Percentiles rank a stretch among this genome's conserved stretches.
Conservation (phyloP, 2,888 invertebrate species). For the Cosmia pyralina region DNA sequence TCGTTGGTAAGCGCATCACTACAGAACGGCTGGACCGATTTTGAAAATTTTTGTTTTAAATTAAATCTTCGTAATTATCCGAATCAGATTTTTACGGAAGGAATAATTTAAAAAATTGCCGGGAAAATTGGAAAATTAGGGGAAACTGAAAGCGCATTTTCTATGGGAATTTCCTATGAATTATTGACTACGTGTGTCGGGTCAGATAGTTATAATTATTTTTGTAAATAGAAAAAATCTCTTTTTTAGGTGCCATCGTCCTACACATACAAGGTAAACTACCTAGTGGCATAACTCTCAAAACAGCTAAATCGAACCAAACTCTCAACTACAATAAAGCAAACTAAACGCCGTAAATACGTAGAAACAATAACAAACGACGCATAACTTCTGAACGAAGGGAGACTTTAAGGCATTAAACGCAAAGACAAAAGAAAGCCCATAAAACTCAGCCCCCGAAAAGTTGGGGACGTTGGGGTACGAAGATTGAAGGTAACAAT, state of each 20-base stretch:
- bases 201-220: too few species aligned
- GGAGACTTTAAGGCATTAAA: conserved; percentile 48
- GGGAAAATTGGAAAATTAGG: too few species aligned
- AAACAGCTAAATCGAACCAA: conserved; percentile 38
- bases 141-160: too few species aligned
- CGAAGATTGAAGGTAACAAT: conserved; percentile 65
- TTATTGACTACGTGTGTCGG: too few species aligned
- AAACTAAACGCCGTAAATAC: conserved; percentile 59
- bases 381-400: conserved; percentile 55
- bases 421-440: conserved; percentile 63
- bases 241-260: not conserved
- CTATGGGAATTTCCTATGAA: too few species aligned
- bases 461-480: conserved; percentile 41
- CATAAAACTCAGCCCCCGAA: conserved; percentile 61
- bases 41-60: too few species aligned
- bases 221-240: too few species aligned
- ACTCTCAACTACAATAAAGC: conserved; percentile 57
- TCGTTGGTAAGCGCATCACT: too few species aligned
- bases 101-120: too few species aligned
- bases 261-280: not conserved
- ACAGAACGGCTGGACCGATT: too few species aligned
- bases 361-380: conserved; percentile 58
- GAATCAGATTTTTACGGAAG: too few species aligned
- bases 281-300: not conserved
- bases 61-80: too few species aligned